Percentiles rank a stretch among this genome's conserved stretches.
Evolutionary conservation across 2,888 invertebrate species (phyloP).

Genomic region (Amphipoea oculea): DNA sequence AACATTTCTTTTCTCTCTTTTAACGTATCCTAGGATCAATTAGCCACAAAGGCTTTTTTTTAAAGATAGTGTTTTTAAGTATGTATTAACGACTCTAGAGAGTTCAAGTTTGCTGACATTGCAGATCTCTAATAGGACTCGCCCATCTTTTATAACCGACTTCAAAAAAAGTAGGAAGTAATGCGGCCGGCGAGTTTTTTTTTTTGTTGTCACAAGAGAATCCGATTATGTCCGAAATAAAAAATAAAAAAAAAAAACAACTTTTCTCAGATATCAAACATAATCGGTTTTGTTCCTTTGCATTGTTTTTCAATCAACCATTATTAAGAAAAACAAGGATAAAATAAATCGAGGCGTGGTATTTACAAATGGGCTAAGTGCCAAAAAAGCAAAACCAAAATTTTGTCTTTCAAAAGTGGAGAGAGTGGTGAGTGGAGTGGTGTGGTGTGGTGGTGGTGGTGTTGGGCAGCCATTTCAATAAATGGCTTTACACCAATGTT

Average conservation of each 20-base stretch:
- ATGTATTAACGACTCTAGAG: neutral
- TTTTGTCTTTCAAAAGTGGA: no score
- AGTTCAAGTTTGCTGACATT: conserved; percentile 11
- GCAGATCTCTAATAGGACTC: neutral
- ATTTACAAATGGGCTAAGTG: no score
- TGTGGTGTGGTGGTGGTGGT: no score
- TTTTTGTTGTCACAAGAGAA: neutral
- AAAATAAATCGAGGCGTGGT: no score
- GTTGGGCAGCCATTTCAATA: no score
- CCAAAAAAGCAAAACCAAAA: no score
- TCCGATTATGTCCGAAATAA: neutral
- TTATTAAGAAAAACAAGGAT: neutral
- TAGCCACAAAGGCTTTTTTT: conserved; percentile 14
- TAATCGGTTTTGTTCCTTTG: neutral
- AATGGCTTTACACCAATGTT: no score
- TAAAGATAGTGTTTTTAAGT: conserved; percentile 19
- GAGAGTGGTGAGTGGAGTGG: no score
- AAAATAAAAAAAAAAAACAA: neutral
- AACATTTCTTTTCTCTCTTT: conserved; percentile 37
- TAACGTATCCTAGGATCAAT: conserved; percentile 41
- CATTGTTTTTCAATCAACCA: neutral
- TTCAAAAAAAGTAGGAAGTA: neutral
- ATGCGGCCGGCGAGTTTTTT: neutral
- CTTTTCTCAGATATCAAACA: no score
- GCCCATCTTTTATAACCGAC: neutral